Evolutionary conservation across 2,888 invertebrate genomes (phyloP).

Genomic region (Eurois occulta): DNA sequence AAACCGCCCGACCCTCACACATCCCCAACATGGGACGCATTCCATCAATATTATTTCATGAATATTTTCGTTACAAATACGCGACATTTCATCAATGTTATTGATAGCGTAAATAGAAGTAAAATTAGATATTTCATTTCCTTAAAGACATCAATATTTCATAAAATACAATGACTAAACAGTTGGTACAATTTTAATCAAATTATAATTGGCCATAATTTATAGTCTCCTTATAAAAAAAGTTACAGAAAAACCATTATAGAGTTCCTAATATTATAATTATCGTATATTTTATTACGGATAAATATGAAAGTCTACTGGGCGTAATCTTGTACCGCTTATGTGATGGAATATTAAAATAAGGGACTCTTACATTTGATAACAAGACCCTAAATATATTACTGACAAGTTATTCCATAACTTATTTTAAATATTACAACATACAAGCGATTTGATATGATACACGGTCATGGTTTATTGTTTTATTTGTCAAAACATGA

Average conservation of each 20-base stretch:
- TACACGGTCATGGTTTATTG: slow-evolving; percentile 44
- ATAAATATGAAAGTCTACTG: slow-evolving; percentile 62
- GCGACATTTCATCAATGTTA: slow-evolving; percentile 33
- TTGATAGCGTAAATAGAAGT: neutral
- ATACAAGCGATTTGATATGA: slow-evolving; percentile 62
- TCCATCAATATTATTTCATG: neutral
- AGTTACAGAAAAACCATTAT: slow-evolving; percentile 46
- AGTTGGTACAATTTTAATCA: slow-evolving; percentile 34
- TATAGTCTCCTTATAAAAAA: slow-evolving; percentile 45
- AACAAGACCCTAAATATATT: slow-evolving; percentile 34
- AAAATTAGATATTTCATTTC: slow-evolving; percentile 5
- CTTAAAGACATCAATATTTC: slow-evolving; percentile 18
- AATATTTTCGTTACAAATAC: neutral
- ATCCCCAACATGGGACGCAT: neutral
- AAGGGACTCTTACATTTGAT: slow-evolving; percentile 40
- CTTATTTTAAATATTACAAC: slow-evolving; percentile 62
- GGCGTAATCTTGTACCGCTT: slow-evolving; percentile 42
- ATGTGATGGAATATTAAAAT: slow-evolving; percentile 58
- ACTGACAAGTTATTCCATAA: slow-evolving; percentile 41
- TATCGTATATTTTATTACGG: slow-evolving; percentile 57
- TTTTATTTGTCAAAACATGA: slow-evolving; percentile 51
- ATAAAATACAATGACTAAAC: slow-evolving; percentile 24
- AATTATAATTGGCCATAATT: slow-evolving; percentile 38
- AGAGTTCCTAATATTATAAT: slow-evolving; percentile 57
- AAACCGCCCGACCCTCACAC: no score